A percentile compares a stretch with the other conserved stretches of the same genome.
Conservation (phyloP, 2,797 vertebrate species). For the Notolepis coatsorum region DNA sequence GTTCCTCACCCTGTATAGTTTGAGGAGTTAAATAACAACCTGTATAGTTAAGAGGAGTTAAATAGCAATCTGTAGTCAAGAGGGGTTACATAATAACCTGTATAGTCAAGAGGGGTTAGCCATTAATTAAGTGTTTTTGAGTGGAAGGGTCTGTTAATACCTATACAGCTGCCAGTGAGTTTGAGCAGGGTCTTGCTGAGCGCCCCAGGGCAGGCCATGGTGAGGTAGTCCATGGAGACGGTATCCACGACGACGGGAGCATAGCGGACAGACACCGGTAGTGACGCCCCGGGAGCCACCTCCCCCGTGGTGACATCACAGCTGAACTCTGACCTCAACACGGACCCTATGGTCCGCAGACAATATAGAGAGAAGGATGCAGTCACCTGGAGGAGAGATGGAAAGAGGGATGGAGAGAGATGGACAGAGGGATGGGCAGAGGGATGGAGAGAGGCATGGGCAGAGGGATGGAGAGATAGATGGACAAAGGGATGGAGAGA, state of each 20-base stretch:
- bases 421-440: too few species aligned
- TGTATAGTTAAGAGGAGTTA: too few species aligned
- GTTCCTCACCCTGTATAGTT: too few species aligned
- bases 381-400: constrained; percentile 80
- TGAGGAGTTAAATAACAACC: too few species aligned
- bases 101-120: too few species aligned
- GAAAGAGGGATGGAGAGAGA: background rate
- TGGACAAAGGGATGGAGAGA: too few species aligned
- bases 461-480: too few species aligned
- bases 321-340: constrained; percentile 79
- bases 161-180: constrained; percentile 86
- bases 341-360: constrained; percentile 36
- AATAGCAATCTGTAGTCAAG: too few species aligned
- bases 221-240: constrained; percentile 87
- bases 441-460: too few species aligned
- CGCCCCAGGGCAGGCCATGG: constrained; percentile 77
- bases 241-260: constrained; percentile 82
- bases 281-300: constrained; percentile 77
- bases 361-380: constrained; percentile 81
- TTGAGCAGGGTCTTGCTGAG: constrained; percentile 82
- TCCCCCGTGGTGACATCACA: constrained; percentile 73
- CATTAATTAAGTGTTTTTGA: too few species aligned
- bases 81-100: too few species aligned
- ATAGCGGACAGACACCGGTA: constrained; percentile 79
- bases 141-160: too few species aligned